phyloP scores from a whole-genome alignment of 1,140 invertebrate species.

The Atta colombica region DNA sequence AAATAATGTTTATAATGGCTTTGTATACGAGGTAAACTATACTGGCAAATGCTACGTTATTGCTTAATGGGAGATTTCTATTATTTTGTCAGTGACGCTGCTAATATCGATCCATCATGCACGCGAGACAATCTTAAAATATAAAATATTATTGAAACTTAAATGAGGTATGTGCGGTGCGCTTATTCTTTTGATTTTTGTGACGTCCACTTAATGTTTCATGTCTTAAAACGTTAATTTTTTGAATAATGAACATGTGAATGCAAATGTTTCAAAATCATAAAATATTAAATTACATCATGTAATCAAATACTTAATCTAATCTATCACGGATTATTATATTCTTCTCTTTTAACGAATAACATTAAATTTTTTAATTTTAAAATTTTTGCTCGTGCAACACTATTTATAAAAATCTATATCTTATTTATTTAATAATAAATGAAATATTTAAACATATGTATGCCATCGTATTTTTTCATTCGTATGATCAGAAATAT shows the following conservation, averaged over 20 bases:
- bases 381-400: background rate
- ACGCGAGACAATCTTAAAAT: constrained; percentile 14
- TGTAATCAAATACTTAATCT: background rate
- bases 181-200: background rate
- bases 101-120: constrained; percentile 20
- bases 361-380: background rate
- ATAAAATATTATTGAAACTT: constrained; percentile 37
- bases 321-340: background rate
- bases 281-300: background rate
- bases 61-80: constrained; percentile 53
- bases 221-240: background rate
- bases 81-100: constrained; percentile 30
- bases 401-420: background rate
- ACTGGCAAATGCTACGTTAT: constrained; percentile 28
- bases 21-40: constrained; percentile 46
- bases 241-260: background rate
- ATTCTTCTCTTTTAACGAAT: background rate
- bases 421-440: constrained; percentile 26
- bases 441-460: background rate
- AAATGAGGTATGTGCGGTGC: background rate
- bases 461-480: background rate
- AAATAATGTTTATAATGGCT: constrained; percentile 62
- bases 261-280: background rate
- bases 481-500: background rate
- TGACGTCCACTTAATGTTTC: background rate